Percentiles rank a stretch among this genome's conserved stretches.
phyloP scores from a whole-genome alignment of 2,888 invertebrate genomes.

The Limulus polyphemus region DNA sequence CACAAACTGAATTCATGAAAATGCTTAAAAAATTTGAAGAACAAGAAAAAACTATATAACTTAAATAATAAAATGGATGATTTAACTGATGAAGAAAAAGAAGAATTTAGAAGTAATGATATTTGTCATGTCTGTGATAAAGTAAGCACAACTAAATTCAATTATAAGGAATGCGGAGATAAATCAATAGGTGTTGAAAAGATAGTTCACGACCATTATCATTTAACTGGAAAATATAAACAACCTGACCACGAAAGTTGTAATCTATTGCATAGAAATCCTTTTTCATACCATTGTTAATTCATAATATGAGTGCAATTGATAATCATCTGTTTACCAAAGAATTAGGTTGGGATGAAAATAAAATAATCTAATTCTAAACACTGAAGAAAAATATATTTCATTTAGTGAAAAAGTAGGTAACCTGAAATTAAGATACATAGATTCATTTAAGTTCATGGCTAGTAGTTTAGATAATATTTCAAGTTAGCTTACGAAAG shows the following conservation, averaged over 20 bases:
- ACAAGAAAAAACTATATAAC: background rate
- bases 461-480: no score
- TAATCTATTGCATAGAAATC: constrained; percentile 4
- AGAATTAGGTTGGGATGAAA: no score
- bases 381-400: no score
- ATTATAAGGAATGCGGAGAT: no score
- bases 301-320: constrained; percentile 9
- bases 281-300: constrained; percentile 6
- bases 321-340: constrained; percentile 11
- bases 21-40: background rate
- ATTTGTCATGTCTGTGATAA: constrained; percentile 1
- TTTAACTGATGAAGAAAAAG: background rate
- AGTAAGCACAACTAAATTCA: no score
- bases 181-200: background rate
- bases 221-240: constrained; percentile 4
- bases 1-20: background rate
- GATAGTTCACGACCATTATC: background rate
- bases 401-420: no score
- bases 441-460: no score
- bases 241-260: constrained; percentile 4
- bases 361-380: constrained; percentile 21
- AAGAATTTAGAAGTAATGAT: constrained; percentile 1
- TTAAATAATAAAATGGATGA: background rate
- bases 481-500: no score
- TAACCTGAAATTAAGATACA: no score